Percentiles rank a stretch among this genome's conserved stretches.
phyloP scores from a whole-genome alignment of 2,888 invertebrate genomes.

The Caenorhabditis uteleia region DNA sequence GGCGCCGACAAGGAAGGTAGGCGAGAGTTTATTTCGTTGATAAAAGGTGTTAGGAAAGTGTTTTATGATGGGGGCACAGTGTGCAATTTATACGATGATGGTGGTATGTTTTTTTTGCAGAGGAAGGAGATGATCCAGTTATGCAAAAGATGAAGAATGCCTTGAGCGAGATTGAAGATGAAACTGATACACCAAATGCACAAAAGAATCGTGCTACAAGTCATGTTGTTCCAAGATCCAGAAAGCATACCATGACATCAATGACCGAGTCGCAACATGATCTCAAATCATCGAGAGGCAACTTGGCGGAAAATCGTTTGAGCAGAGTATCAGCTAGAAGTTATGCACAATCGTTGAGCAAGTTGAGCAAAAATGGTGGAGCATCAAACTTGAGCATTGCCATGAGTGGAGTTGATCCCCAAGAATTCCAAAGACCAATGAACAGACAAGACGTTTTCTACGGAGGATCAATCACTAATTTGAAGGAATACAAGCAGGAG shows the following conservation, averaged over 20 bases:
- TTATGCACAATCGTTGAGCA: conserved; percentile 65
- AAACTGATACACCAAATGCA: conserved; percentile 27
- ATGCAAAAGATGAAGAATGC: conserved; percentile 47
- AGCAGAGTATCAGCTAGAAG: conserved; percentile 52
- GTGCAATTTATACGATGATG: too few species aligned
- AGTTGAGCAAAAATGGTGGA: conserved; percentile 55
- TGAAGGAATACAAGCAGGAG: conserved; percentile 81
- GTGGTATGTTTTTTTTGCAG: too few species aligned
- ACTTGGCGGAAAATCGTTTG: conserved; percentile 35
- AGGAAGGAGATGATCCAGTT: conserved; percentile 36
- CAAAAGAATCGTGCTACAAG: conserved; percentile 12
- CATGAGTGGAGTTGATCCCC: conserved; percentile 64
- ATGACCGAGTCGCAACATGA: conserved; percentile 54
- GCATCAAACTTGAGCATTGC: conserved; percentile 63
- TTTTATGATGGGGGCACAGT: too few species aligned
- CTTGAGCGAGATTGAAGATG: conserved; percentile 49
- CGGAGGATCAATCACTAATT: conserved; percentile 89
- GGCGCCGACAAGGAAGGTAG: conserved; percentile 22
- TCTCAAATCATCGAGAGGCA: conserved; percentile 53
- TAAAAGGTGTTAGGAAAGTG: too few species aligned
- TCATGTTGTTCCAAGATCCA: conserved; percentile 17
- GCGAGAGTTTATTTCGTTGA: background rate
- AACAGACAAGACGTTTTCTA: conserved; percentile 89
- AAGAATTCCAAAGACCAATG: conserved; percentile 63
- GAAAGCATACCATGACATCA: conserved; percentile 52